These are phyloP conservation scores for Macrotis lagotis DNA, from an alignment of 2,113 vertebrate species.

Conservation along the genomic window DNA sequence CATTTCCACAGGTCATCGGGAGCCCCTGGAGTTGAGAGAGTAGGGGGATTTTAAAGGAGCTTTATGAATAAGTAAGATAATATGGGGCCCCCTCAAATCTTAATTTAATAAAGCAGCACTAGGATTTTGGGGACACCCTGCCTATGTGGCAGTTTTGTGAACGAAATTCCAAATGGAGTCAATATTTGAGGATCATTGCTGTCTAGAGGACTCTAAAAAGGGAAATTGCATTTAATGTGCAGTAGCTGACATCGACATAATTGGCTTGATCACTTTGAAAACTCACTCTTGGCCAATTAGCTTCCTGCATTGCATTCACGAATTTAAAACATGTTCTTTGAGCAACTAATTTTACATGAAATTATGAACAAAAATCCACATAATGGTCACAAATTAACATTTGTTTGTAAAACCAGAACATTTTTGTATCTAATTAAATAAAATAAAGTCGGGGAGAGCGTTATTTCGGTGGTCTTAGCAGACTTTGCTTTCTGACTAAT, in stretches of 20 bases:
- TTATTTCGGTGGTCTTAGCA: background rate
- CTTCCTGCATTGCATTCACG: constrained; percentile 15
- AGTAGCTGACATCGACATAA: background rate
- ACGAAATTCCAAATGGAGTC: background rate
- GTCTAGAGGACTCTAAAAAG: background rate
- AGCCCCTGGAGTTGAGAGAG: background rate
- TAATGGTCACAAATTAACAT: constrained; percentile 55
- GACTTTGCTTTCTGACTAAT: background rate
- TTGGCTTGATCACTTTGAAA: constrained; percentile 28
- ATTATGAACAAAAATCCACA: constrained; percentile 48
- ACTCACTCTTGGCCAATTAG: constrained; percentile 52
- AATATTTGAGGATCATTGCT: background rate
- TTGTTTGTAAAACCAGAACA: constrained; percentile 58
- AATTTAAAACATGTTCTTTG: constrained; percentile 52
- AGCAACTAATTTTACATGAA: constrained; percentile 55
- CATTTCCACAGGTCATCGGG: background rate
- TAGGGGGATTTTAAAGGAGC: background rate
- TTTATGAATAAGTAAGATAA: background rate
- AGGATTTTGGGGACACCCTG: background rate
- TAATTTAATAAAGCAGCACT: background rate
- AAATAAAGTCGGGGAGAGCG: constrained; percentile 1
- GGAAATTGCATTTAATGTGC: background rate
- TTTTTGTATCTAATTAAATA: constrained; percentile 48
- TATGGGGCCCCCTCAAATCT: background rate
- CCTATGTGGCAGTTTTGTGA: background rate